These are phyloP conservation scores for Serinus canaria DNA, from an alignment of 2,113 vertebrate genomes.

Conservation along the genomic window DNA sequence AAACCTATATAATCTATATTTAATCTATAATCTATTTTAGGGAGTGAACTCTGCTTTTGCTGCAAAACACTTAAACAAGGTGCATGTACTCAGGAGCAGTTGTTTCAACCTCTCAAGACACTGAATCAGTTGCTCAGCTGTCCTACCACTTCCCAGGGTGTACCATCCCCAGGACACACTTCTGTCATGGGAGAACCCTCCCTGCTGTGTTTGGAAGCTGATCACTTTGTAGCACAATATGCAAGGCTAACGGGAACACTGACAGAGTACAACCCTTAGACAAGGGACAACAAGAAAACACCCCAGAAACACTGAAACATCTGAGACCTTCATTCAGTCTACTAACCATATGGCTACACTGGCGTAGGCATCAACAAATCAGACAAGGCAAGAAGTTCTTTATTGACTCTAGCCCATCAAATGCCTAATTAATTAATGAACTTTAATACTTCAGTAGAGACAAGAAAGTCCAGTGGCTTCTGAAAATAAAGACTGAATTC, in stretches of 20 bases:
- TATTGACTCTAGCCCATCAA: not conserved
- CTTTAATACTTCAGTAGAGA: not conserved
- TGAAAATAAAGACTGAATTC: not conserved
- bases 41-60: not conserved
- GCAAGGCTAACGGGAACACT: rapidly evolving
- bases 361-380: not conserved
- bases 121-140: not conserved
- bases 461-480: not conserved
- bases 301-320: not conserved
- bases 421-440: not conserved
- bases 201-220: not conserved
- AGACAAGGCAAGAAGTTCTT: not conserved
- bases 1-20: not conserved
- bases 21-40: not conserved
- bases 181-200: not conserved
- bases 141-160: no score
- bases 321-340: not conserved
- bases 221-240: not conserved
- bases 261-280: not conserved
- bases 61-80: not conserved
- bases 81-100: not conserved
- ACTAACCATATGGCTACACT: not conserved
- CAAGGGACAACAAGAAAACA: not conserved
- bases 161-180: not conserved
- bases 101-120: not conserved